These are phyloP conservation scores for Elanus axillaris DNA, from an alignment of 2,113 vertebrate species.

Conservation along the genomic window DNA sequence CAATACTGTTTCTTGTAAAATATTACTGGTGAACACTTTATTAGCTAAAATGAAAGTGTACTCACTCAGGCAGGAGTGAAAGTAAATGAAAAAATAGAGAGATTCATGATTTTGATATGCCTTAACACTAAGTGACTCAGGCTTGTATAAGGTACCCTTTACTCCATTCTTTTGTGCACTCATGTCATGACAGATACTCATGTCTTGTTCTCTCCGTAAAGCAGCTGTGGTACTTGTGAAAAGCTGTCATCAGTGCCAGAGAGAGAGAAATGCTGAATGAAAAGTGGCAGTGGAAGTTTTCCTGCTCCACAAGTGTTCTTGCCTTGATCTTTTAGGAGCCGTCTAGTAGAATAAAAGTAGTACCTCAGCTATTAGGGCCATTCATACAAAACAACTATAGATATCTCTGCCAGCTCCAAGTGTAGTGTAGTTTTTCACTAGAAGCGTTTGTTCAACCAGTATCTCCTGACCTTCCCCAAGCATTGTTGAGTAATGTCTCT, in stretches of 20 bases:
- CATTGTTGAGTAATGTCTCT: background rate
- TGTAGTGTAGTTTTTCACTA: background rate
- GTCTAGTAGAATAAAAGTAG: background rate
- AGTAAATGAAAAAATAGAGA: background rate
- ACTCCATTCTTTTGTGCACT: background rate
- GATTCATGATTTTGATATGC: background rate
- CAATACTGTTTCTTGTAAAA: background rate
- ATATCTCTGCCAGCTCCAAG: background rate
- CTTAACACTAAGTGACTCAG: background rate
- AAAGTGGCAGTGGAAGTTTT: background rate
- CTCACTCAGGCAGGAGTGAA: background rate
- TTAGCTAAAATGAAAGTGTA: background rate
- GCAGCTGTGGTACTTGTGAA: background rate
- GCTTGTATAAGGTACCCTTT: background rate
- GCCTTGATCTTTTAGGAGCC: background rate
- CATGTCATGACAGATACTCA: background rate
- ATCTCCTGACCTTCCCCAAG: background rate
- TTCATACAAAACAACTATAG: background rate
- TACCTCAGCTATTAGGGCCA: background rate
- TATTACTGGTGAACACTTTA: background rate
- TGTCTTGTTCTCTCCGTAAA: conserved; percentile 1
- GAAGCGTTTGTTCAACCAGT: background rate
- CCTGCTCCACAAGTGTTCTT: background rate
- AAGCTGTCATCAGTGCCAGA: conserved; percentile 18
- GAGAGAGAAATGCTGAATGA: background rate